Evolutionary conservation across 2,888 invertebrate species (phyloP).

Genomic region (Argyresthia albistria): DNA sequence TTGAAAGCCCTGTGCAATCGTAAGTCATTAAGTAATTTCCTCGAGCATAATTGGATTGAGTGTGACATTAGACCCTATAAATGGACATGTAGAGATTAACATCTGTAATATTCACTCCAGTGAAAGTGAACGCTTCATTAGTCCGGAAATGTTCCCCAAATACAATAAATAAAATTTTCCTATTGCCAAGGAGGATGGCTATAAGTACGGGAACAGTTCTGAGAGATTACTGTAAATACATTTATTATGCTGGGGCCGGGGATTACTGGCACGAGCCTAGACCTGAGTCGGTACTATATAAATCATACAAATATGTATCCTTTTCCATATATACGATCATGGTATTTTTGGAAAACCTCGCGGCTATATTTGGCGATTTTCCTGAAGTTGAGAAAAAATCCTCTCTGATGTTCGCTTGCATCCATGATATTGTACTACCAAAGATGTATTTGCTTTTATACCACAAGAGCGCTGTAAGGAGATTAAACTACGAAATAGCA

Average conservation of each 20-base stretch:
- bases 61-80: too few species aligned
- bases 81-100: too few species aligned
- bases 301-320: constrained; percentile 32
- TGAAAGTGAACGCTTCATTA: too few species aligned
- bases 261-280: constrained; percentile 47
- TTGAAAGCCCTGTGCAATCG: too few species aligned
- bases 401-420: constrained; percentile 53
- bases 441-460: constrained; percentile 50
- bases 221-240: constrained; percentile 38
- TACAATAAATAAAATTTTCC: neutral
- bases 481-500: constrained; percentile 50
- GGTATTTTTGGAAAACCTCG: constrained; percentile 52
- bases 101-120: too few species aligned
- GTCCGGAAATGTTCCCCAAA: neutral
- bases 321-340: constrained; percentile 44
- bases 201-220: constrained; percentile 35
- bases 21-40: too few species aligned
- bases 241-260: constrained; percentile 47
- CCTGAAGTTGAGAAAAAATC: constrained; percentile 55
- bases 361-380: constrained; percentile 44
- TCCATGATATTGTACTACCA: constrained; percentile 48
- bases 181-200: too few species aligned
- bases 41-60: too few species aligned
- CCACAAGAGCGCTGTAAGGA: constrained; percentile 44
- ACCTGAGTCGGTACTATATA: constrained; percentile 32